Evolutionary conservation across 2,113 vertebrate genomes (phyloP).

Genomic region (Scolopax mira): DNA sequence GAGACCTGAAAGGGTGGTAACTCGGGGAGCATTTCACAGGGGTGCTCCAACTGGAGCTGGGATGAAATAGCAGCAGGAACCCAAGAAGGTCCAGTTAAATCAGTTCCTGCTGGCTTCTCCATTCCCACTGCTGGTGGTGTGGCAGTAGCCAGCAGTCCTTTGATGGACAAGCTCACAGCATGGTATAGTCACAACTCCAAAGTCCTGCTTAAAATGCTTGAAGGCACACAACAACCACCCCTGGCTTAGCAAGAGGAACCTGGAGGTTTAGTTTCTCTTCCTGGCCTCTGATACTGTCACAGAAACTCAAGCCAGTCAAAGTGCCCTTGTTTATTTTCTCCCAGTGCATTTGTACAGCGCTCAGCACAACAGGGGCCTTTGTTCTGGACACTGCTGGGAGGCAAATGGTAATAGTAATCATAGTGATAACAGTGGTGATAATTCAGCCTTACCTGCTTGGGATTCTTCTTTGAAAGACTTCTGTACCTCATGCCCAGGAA

Average conservation of each 20-base stretch:
- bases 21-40: background rate
- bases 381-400: background rate
- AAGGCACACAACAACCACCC: background rate
- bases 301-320: background rate
- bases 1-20: background rate
- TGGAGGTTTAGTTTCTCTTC: background rate
- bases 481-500: background rate
- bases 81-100: background rate
- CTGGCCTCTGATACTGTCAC: background rate
- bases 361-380: background rate
- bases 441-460: background rate
- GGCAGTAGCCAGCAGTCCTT: background rate
- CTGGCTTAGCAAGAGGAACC: background rate
- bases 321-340: background rate
- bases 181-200: background rate
- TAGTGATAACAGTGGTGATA: background rate
- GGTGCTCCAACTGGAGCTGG: background rate
- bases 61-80: background rate
- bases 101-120: background rate
- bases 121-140: background rate
- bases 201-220: background rate
- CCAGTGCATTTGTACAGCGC: background rate
- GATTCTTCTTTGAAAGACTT: background rate
- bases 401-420: background rate
- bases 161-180: background rate